Percentiles rank a stretch among this genome's conserved stretches.
These are phyloP conservation scores for Eidolon helvum DNA, from an alignment of 2,113 vertebrate species.

Conservation along the genomic window DNA sequence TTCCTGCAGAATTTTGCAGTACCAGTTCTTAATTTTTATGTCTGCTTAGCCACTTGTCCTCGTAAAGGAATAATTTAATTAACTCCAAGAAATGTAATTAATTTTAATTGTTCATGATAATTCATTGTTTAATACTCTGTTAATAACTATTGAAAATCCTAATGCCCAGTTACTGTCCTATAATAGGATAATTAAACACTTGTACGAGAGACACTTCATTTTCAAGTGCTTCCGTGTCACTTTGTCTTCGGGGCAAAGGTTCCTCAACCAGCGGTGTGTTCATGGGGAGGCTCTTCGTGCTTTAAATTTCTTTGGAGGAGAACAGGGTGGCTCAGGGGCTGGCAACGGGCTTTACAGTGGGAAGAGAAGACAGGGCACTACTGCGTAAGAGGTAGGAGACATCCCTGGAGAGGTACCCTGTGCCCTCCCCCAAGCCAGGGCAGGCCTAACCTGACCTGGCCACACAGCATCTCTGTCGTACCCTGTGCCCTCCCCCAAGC, in stretches of 20 bases:
- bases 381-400: background rate
- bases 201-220: conserved; percentile 60
- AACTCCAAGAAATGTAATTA: conserved; percentile 84
- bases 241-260: background rate
- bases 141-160: conserved; percentile 77
- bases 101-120: conserved; percentile 85
- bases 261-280: fast-evolving
- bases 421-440: background rate
- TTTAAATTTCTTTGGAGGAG: background rate
- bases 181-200: conserved; percentile 80
- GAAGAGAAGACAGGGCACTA: background rate
- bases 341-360: background rate
- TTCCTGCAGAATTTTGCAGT: background rate
- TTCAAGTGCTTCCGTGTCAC: conserved; percentile 26
- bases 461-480: background rate
- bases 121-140: conserved; percentile 83
- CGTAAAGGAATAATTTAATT: conserved; percentile 83
- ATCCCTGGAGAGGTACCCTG: background rate
- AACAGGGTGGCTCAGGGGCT: fast-evolving
- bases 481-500: background rate
- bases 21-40: conserved; percentile 50
- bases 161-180: conserved; percentile 73
- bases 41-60: conserved; percentile 65
- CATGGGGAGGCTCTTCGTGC: fast-evolving
- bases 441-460: too few relatives aligned